Conservation (phyloP, 2,797 vertebrate genomes). For the Pseudomugil gertrudae region DNA sequence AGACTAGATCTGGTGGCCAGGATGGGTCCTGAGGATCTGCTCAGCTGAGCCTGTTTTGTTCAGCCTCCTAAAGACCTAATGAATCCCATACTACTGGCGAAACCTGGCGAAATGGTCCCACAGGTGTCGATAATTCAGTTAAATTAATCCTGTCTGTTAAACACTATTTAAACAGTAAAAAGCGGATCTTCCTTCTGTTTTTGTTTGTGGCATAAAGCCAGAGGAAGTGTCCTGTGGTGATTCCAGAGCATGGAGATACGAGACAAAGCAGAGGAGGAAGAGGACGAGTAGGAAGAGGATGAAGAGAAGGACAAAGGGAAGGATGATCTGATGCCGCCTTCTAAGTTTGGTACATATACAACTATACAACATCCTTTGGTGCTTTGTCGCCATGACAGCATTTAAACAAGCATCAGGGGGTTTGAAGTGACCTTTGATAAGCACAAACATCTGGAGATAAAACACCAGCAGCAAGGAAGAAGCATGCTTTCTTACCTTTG, state of each 20-base stretch:
- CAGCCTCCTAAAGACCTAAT: no score
- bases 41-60: no score
- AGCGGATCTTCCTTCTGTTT: slow-evolving; percentile 28
- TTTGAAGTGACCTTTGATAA: neutral
- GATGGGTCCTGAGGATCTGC: slow-evolving; percentile 69
- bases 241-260: slow-evolving; percentile 55
- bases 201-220: no score
- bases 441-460: no score
- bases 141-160: no score
- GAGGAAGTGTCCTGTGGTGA: slow-evolving; percentile 73
- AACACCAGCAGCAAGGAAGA: neutral
- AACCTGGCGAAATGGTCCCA: no score
- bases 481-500: slow-evolving; percentile 77
- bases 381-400: neutral
- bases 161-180: no score
- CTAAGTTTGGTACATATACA: slow-evolving; percentile 15
- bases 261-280: slow-evolving; percentile 40
- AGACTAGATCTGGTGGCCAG: slow-evolving; percentile 75
- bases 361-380: no score
- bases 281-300: slow-evolving; percentile 39
- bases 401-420: slow-evolving; percentile 50
- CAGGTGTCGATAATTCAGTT: no score
- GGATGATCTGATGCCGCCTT: slow-evolving; percentile 42
- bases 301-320: slow-evolving; percentile 15
- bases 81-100: slow-evolving; percentile 39